These are phyloP conservation scores for Heteronetta atricapilla DNA, from an alignment of 2,113 vertebrate genomes.

Conservation along the genomic window DNA sequence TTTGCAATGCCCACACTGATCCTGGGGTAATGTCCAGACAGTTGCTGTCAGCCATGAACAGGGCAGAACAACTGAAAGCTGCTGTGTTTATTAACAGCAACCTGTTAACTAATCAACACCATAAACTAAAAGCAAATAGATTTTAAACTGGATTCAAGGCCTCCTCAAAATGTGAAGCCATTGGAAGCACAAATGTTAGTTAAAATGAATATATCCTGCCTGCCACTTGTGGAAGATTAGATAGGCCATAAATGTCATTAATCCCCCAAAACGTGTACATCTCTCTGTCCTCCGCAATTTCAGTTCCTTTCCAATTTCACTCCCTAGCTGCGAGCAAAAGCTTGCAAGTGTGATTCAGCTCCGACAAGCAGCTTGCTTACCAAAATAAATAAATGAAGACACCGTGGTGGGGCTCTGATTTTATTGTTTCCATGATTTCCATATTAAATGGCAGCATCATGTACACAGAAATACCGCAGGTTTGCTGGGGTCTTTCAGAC, in stretches of 20 bases:
- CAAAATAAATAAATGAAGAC: neutral
- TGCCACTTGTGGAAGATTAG: neutral
- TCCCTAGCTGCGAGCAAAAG: neutral
- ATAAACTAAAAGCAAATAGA: neutral
- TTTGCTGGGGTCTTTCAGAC: neutral
- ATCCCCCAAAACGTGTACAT: neutral
- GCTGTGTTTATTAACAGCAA: neutral
- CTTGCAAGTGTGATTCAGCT: neutral
- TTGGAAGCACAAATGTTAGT: neutral
- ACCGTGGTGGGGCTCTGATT: neutral
- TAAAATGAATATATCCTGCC: neutral
- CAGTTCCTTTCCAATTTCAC: neutral
- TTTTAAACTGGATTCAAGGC: neutral
- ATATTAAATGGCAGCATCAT: neutral
- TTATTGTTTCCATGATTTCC: neutral
- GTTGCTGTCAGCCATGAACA: neutral
- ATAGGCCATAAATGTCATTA: neutral
- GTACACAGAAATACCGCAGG: neutral
- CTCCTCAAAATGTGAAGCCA: neutral
- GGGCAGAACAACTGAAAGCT: neutral
- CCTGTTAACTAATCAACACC: neutral
- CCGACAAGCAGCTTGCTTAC: neutral
- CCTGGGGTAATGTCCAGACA: neutral
- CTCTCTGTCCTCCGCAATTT: neutral
- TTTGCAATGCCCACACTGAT: neutral